Evolutionary conservation across 64 coral and sea anemone species (phyloP).

Genomic region (Montipora foliosa): DNA sequence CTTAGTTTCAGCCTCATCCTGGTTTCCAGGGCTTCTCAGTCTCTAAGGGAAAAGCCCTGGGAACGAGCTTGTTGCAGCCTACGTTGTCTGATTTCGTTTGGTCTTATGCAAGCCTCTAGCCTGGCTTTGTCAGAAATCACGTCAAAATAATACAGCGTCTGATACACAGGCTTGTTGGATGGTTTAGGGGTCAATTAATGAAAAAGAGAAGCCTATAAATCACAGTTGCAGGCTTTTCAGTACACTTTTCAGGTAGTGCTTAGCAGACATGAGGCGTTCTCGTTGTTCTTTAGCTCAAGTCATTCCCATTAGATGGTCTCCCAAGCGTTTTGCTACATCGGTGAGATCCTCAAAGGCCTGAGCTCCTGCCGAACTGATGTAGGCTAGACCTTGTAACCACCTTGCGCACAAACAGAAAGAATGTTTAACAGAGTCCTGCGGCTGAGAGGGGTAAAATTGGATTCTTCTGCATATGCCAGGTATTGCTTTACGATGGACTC

Average conservation of each 20-base stretch:
- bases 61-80: too few species aligned
- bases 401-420: constrained; percentile 33
- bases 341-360: too few species aligned
- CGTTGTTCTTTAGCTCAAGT: constrained; percentile 27
- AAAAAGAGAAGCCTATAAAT: neutral
- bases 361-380: constrained; percentile 8
- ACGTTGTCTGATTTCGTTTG: too few species aligned
- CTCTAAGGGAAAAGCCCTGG: too few species aligned
- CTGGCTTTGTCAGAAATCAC: too few species aligned
- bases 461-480: constrained; percentile 45
- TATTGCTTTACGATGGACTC: constrained; percentile 57
- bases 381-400: constrained; percentile 72
- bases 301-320: constrained; percentile 18
- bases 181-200: neutral
- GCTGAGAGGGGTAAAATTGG: constrained; percentile 40
- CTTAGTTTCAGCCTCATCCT: too few species aligned
- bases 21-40: too few species aligned
- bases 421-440: constrained; percentile 52
- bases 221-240: neutral
- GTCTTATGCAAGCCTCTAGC: too few species aligned
- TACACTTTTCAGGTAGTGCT: constrained; percentile 22
- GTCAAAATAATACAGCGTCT: too few species aligned
- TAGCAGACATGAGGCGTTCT: constrained; percentile 13
- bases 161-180: too few species aligned
- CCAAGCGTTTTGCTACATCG: constrained; percentile 6